Conservation (phyloP, 1,140 invertebrate genomes). For the Papilio aristodemus region DNA sequence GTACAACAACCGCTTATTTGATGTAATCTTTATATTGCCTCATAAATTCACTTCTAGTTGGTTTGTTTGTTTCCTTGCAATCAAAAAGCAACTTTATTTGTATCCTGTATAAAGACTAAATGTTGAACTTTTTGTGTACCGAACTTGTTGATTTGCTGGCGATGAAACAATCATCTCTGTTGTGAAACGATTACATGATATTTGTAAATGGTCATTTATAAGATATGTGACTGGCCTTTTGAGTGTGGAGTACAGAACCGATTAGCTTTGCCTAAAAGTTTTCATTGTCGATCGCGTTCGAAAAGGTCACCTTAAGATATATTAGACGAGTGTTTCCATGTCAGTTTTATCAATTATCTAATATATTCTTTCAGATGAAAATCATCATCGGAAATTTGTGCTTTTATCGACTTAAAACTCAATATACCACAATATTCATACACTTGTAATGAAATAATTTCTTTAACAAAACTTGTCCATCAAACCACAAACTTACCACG, state of each 20-base stretch:
- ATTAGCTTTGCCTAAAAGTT: not conserved
- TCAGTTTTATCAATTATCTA: too few species aligned
- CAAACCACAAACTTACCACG: not conserved
- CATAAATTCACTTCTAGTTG: conserved; percentile 16
- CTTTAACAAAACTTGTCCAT: not conserved
- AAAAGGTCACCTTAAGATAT: too few species aligned
- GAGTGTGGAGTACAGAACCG: not conserved
- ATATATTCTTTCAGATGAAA: too few species aligned
- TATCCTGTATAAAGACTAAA: not conserved
- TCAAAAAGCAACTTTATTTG: not conserved
- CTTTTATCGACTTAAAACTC: too few species aligned
- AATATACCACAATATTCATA: too few species aligned
- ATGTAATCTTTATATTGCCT: conserved; percentile 18
- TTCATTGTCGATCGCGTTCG: not conserved
- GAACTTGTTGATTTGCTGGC: conserved; percentile 16
- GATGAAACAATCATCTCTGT: conserved; percentile 19
- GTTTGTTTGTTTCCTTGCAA: not conserved
- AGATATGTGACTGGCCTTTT: not conserved
- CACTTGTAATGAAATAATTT: too few species aligned
- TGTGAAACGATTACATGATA: conserved; percentile 5
- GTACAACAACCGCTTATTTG: conserved; percentile 10
- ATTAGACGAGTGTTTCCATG: too few species aligned
- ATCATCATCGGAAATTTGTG: too few species aligned
- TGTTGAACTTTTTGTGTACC: not conserved
- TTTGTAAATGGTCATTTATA: conserved; percentile 10